Evolutionary conservation across 2,113 vertebrate genomes (phyloP), one percentile per base, ranked within the genome.

Genomic region (Corynorhinus townsendii): DNA sequence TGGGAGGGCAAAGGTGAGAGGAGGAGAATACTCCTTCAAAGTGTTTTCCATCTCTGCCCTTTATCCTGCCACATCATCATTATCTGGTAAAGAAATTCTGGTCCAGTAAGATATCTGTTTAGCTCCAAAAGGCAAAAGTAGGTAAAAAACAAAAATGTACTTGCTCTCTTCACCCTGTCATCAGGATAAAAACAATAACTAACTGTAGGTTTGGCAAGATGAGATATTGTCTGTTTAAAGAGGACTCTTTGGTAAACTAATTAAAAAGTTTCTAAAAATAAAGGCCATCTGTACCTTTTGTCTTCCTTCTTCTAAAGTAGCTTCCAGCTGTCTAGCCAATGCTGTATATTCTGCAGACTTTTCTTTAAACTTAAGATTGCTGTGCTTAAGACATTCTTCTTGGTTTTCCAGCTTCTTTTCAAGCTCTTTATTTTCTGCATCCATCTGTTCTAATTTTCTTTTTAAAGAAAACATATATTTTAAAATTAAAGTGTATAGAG

Each of bases 361-460:
- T 85, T 98, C 98, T 76, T 99, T 98, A 95, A 99, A 98, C 89
- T 99, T 98, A 62, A 96, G 79, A 96, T 98, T 97, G 71, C 98
- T 98, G 88, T 97, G 97, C 96, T 97, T 95, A 81, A 99, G 98
- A 92, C 66, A 96, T 59, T 98, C 98, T 95, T 99, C 99, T 96
- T 99, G 98, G 94, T 92, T 97, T 20, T 90, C 97, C 6, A 99
- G 98, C 91, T 98, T 98, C 96, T 92, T 96, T n/a, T 99, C 97
- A 95, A 99, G 98, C 91, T 98, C 98, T 96, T 98, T 90, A 92
- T 99, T 99, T 97, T 99, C 98, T 91, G 96, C 94, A 93, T 98
- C 98, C 97, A 99, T 89, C 89, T 98, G 95, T 93, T 99, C 98
- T 90, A 99, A 96, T 94, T 98, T 98, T 92, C 99, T 99, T 98